Evolutionary conservation across 2,113 vertebrate species (phyloP), one percentile per base, ranked within the genome.

Genomic region (Gallinago undulata): DNA sequence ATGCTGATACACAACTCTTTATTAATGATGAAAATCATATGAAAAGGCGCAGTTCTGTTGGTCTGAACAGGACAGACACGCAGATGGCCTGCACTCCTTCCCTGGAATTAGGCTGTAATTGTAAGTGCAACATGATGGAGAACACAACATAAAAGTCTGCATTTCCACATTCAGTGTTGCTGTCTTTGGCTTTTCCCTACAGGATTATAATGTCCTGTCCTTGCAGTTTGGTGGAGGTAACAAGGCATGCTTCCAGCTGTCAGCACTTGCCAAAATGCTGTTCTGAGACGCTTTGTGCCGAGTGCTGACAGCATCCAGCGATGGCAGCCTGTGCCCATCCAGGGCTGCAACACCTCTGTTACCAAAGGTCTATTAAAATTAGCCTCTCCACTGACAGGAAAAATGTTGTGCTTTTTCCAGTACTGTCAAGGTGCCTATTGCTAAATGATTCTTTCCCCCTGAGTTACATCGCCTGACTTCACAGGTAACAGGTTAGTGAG

Each of bases 281-380:
- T 16, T 59, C 37, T 48, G 2, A 1, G 63, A 25, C 0, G 0
- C 63, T 63, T 70, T 2, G 2, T 39, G 31, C 31, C 1, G 0
- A 62, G 24, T 30, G 28, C 72, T 45, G 79, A 39, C 33, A 64
- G 43, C 30, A 35, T 8, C 79, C 0, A 0, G 48, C 0, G 0
- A 39, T 28, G 30, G 24, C 60, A 69, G 33, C 30, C 50, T 37
- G 23, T 37, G 68, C 27, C 56, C 5, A 8, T 18, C n/a, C 2
- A 1, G 25, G 37, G 25, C 55, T 59, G 11, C 50, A 0, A 1
- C 33, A 27, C 68, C 50, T 48, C n/a, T 63, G 33, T 56, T 73
- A 22, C 31, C 47, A 70, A 51, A 83, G 19, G 11, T 41, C 55
- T 67, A 11, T 74, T 92, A 57, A 62, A 83, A 47, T 47, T 37